These are phyloP conservation scores for Machimus atricapillus DNA, from an alignment of 2,888 invertebrate species.

Conservation along the genomic window DNA sequence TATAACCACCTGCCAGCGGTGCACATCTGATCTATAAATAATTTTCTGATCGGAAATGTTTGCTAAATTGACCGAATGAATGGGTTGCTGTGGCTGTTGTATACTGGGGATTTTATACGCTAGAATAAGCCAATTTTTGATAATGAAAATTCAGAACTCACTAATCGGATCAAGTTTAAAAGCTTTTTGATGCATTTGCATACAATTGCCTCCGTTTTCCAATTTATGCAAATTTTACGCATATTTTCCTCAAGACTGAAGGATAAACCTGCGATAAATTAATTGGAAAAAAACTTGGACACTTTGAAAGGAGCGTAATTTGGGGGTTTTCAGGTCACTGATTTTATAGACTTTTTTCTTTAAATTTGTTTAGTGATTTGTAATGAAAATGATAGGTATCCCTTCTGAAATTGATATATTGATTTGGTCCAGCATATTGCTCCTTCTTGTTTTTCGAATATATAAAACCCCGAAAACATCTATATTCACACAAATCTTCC, in stretches of 20 bases:
- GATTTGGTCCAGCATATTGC: too few relatives aligned
- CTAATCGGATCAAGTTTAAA: not conserved
- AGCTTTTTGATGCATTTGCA: not conserved
- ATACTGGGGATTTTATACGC: not conserved
- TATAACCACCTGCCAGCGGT: not conserved
- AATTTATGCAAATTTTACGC: not conserved
- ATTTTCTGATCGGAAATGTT: not conserved
- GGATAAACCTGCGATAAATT: not conserved
- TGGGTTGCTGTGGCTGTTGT: not conserved
- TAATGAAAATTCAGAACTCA: not conserved
- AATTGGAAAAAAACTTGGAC: not conserved
- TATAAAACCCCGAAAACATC: too few relatives aligned
- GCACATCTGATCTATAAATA: not conserved
- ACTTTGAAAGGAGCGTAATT: not conserved
- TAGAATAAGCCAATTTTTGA: not conserved
- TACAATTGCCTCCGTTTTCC: not conserved
- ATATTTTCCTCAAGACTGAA: not conserved
- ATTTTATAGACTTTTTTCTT: too few relatives aligned
- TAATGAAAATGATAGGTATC: too few relatives aligned
- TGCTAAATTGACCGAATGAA: not conserved
- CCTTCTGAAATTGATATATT: too few relatives aligned
- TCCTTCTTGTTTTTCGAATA: too few relatives aligned
- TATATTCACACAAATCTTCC: too few relatives aligned
- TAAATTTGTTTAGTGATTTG: too few relatives aligned
- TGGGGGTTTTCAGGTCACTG: too few relatives aligned